Evolutionary conservation across 2,113 vertebrate genomes (phyloP), one percentile per base, ranked within the genome.

Genomic region (Anas platyrhynchos): DNA sequence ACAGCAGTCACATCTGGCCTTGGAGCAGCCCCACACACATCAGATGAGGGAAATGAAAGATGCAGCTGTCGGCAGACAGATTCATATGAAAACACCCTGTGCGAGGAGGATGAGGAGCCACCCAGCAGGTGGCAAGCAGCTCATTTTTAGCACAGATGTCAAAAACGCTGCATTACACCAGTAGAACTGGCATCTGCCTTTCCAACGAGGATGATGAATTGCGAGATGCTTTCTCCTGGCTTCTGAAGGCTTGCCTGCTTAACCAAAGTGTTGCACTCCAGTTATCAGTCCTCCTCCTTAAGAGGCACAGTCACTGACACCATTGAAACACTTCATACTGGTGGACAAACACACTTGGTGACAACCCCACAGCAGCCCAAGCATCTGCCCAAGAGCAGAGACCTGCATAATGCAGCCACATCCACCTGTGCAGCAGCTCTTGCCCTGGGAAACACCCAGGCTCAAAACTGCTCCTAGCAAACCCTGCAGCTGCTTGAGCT

Each of bases 121-220:
- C 78, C 31, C 15, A 2, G 55, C 34, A 68, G 61, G 66, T 6
- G 25, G 55, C 32, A 76, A 68, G 43, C 1, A 0, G 79, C 74
- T 93, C 48, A 4, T 22, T 89, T 66, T 65, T 48, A 81, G 62
- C 77, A 29, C 16, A 38, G 9, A 4, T 0, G 3, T 3, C 74
- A 54, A 76, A 91, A 91, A 73, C 36, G 6, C 21, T 34, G 31
- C 50, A 2, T 13, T n/a, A 66, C 82, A 18, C 62, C n/a, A 50
- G 58, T 17, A 80, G 78, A 91, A 54, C 29, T 52, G 63, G 36
- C 96, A 93, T 87, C 93, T 89, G 74, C 68, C 93, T 88, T 86
- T 23, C 87, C 63, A 8, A 1, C 11, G 46, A 80, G 50, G 50
- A 73, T 11, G 3, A 73, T 41, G 72, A 71, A 93, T 72, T 56